A percentile compares a stretch with the other conserved stretches of the same genome.
phyloP scores from a whole-genome alignment of 2,888 invertebrate species.

The Agonopterix heracliana region DNA sequence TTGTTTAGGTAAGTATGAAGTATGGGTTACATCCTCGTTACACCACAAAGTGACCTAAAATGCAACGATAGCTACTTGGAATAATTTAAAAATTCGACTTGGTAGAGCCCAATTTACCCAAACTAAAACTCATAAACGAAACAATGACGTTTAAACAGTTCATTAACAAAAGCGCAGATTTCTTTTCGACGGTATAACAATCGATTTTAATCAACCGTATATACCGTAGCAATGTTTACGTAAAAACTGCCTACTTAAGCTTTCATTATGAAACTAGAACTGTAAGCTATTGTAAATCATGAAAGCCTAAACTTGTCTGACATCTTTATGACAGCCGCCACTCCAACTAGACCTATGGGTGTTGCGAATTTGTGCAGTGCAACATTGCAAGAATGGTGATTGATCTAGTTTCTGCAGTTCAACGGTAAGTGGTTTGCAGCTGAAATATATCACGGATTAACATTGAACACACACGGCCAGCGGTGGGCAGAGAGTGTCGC shows the following conservation, averaged over 20 bases:
- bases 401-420: slow-evolving; percentile 23
- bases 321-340: neutral
- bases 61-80: no score
- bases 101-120: no score
- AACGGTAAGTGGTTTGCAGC: slow-evolving; percentile 29
- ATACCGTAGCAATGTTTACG: slow-evolving; percentile 3
- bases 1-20: no score
- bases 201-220: slow-evolving; percentile 1
- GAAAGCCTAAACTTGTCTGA: neutral
- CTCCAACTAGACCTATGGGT: neutral
- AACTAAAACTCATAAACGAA: no score
- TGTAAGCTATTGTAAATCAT: slow-evolving; percentile 1
- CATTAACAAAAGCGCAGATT: no score
- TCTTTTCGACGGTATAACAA: neutral
- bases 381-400: slow-evolving; percentile 9
- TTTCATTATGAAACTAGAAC: slow-evolving; percentile 1
- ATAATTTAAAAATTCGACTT: no score
- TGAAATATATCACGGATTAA: slow-evolving; percentile 54
- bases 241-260: slow-evolving; percentile 2
- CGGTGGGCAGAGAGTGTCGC: slow-evolving; percentile 56
- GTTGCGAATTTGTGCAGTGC: neutral
- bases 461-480: slow-evolving; percentile 56
- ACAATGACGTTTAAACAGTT: no score
- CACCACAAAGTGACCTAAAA: no score
- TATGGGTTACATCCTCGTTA: no score